A percentile compares a stretch with the other conserved stretches of the same genome.
Evolutionary conservation across 2,888 invertebrate species (phyloP).

Genomic region (Ormyrus nitidulus): DNA sequence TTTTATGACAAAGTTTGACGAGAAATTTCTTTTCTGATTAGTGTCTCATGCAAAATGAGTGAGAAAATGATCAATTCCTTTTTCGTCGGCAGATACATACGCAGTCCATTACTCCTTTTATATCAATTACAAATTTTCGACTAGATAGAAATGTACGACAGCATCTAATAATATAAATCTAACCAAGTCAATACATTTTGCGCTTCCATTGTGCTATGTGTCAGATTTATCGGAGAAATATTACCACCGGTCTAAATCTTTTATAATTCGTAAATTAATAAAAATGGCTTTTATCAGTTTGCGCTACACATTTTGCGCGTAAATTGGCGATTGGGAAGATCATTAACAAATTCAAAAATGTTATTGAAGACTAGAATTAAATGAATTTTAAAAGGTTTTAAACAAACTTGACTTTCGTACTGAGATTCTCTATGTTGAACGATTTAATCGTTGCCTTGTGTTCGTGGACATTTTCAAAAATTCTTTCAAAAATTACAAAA

Average conservation of each 20-base stretch:
- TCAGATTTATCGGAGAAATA: constrained; percentile 20
- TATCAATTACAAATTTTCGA: constrained; percentile 47
- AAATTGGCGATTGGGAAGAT: constrained; percentile 21
- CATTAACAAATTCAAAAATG: constrained; percentile 34
- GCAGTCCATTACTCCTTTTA: constrained; percentile 39
- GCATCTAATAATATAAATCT: constrained; percentile 26
- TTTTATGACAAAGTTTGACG: constrained; percentile 69
- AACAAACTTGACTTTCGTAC: constrained; percentile 42
- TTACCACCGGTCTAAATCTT: constrained; percentile 24
- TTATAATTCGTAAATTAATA: neutral
- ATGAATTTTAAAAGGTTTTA: constrained; percentile 18
- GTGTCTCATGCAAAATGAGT: constrained; percentile 62
- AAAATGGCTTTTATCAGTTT: constrained; percentile 26
- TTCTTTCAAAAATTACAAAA: constrained; percentile 66
- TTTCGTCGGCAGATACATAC: constrained; percentile 59
- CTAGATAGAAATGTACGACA: constrained; percentile 50
- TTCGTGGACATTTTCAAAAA: constrained; percentile 16
- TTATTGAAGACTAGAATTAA: constrained; percentile 47
- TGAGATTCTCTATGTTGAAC: constrained; percentile 11
- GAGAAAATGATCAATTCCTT: constrained; percentile 70
- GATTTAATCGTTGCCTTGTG: constrained; percentile 31
- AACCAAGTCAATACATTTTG: constrained; percentile 23
- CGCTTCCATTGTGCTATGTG: constrained; percentile 6
- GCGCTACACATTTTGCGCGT: constrained; percentile 3
- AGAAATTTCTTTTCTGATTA: constrained; percentile 57